Conservation (phyloP, 2,113 vertebrate genomes). For the Antigone vipio region DNA sequence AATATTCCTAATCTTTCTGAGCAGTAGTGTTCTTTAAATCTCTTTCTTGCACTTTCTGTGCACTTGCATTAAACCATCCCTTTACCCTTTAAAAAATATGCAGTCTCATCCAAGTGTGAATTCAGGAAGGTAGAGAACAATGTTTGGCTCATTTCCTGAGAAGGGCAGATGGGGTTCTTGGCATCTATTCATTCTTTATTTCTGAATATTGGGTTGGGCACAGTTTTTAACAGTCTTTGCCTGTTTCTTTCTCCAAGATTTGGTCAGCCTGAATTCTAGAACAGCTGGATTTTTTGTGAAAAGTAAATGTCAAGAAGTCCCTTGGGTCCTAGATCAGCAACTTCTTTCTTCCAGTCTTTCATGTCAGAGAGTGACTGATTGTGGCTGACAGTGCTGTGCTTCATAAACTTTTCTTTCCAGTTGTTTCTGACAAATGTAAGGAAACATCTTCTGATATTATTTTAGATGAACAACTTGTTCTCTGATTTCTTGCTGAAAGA, state of each 20-base stretch:
- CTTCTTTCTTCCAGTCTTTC: neutral
- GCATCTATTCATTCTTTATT: neutral
- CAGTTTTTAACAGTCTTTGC: neutral
- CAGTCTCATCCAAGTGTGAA: neutral
- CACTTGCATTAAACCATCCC: neutral
- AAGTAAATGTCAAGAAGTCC: neutral
- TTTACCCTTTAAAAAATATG: neutral
- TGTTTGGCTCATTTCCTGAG: neutral
- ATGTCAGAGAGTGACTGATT: neutral
- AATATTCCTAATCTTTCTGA: neutral
- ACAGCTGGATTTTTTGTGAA: slow-evolving; percentile 3
- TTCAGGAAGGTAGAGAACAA: neutral
- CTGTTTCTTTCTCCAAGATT: neutral
- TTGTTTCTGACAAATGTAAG: neutral
- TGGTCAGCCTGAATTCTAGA: slow-evolving; percentile 1
- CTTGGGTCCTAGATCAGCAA: neutral
- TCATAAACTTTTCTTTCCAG: neutral
- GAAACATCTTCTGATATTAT: neutral
- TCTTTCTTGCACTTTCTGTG: neutral
- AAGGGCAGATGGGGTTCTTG: slow-evolving; percentile 34
- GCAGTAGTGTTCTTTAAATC: neutral
- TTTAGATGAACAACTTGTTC: neutral
- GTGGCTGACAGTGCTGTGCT: neutral
- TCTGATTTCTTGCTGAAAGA: neutral
- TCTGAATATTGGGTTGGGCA: neutral